phyloP scores from a whole-genome alignment of 2,113 vertebrate genomes.

The Bos taurus region DNA sequence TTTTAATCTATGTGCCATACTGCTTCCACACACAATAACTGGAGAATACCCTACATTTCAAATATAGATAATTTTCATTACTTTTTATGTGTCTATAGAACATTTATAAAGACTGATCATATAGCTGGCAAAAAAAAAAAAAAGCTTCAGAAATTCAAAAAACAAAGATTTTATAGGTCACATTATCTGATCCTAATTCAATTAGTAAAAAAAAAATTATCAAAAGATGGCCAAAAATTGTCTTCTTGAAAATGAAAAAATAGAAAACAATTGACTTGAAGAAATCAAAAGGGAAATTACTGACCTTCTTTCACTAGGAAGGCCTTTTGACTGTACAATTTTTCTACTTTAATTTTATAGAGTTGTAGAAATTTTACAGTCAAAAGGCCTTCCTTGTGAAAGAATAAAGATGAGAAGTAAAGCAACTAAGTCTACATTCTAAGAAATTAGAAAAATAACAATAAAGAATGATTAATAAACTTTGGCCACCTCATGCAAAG shows the following conservation, averaged over 20 bases:
- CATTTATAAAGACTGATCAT: background rate
- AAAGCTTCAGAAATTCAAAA: background rate
- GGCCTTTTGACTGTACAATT: background rate
- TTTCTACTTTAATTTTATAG: background rate
- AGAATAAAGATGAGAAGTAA: background rate
- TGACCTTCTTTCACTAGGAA: background rate
- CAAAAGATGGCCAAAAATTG: background rate
- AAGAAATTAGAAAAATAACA: background rate
- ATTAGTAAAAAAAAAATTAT: background rate
- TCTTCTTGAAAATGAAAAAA: background rate
- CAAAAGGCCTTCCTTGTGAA: background rate
- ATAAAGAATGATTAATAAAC: background rate
- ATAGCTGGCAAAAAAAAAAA: background rate
- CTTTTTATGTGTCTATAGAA: background rate
- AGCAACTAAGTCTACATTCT: background rate
- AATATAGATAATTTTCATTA: background rate
- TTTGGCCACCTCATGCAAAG: too few relatives aligned
- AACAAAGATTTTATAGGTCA: background rate
- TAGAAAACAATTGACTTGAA: background rate
- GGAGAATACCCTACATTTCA: background rate
- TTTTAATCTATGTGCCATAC: background rate
- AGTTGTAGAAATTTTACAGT: background rate
- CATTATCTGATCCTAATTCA: background rate
- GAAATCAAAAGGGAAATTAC: background rate
- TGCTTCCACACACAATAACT: background rate